A percentile compares a stretch with the other conserved stretches of the same genome.
Conservation (phyloP, 2,113 vertebrate species). For the Diadophis punctatus region DNA sequence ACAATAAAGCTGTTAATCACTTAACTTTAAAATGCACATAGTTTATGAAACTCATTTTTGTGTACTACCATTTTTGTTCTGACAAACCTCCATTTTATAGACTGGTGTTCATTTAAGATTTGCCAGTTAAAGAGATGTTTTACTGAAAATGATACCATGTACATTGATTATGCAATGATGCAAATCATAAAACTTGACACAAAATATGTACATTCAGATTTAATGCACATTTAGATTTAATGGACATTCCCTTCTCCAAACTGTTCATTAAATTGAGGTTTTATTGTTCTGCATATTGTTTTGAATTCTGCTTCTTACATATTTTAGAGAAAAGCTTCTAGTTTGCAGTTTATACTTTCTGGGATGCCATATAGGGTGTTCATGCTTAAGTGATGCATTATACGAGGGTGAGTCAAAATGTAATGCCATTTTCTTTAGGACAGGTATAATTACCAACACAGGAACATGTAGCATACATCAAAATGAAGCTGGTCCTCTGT, state of each 20-base stretch:
- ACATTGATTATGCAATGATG: neutral
- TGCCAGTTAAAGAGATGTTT: neutral
- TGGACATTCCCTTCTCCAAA: neutral
- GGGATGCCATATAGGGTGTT: neutral
- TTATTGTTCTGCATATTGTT: neutral
- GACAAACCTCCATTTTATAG: neutral
- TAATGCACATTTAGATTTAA: neutral
- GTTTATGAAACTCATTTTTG: neutral
- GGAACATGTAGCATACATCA: too few relatives aligned
- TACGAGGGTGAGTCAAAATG: too few relatives aligned
- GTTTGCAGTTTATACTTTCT: neutral
- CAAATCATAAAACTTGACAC: neutral
- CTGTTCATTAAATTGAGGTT: neutral
- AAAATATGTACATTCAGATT: neutral
- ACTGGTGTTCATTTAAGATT: neutral
- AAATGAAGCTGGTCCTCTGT: too few relatives aligned
- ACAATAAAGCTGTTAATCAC: neutral
- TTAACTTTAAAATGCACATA: neutral
- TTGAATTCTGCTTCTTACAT: neutral
- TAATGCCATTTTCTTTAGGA: too few relatives aligned
- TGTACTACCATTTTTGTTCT: neutral
- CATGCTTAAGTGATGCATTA: neutral
- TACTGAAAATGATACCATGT: neutral
- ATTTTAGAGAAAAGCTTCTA: neutral
- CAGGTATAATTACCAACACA: too few relatives aligned